Conservation (phyloP, 2,888 invertebrate genomes). For the Alsophila aescularia region DNA sequence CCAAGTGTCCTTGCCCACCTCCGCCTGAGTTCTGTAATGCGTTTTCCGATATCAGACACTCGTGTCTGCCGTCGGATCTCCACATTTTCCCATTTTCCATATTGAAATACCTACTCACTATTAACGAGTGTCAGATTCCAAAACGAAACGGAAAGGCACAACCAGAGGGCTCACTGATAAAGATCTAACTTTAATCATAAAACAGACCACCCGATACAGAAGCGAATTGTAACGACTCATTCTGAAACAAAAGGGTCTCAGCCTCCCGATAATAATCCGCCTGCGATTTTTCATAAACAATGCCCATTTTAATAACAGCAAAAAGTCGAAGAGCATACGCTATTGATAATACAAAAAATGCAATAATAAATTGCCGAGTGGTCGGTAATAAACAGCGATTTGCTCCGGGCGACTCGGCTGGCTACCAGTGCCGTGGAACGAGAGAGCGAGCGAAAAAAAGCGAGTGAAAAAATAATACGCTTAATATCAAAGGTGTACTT, state of each 20-base stretch:
- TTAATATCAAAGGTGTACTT: slow-evolving; percentile 83
- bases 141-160: slow-evolving; percentile 1
- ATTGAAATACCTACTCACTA: not conserved
- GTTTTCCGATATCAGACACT: too few species aligned
- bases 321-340: slow-evolving; percentile 74
- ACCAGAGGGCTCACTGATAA: slow-evolving; percentile 12
- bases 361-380: slow-evolving; percentile 82
- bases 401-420: slow-evolving; percentile 77
- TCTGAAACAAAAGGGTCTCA: slow-evolving; percentile 56
- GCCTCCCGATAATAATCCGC: slow-evolving; percentile 70
- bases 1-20: too few species aligned
- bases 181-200: slow-evolving; percentile 17
- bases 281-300: slow-evolving; percentile 82
- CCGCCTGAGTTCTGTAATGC: too few species aligned
- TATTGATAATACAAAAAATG: slow-evolving; percentile 84
- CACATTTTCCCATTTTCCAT: too few species aligned
- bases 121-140: slow-evolving; percentile 16
- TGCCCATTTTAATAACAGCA: slow-evolving; percentile 81
- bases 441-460: slow-evolving; percentile 54
- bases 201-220: slow-evolving; percentile 23
- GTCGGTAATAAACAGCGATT: slow-evolving; percentile 82
- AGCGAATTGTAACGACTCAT: slow-evolving; percentile 32
- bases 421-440: slow-evolving; percentile 73
- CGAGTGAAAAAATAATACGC: slow-evolving; percentile 75
- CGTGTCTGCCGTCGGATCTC: too few species aligned